Evolutionary conservation across 2,888 invertebrate species (phyloP), one percentile per base, ranked within the genome.

Genomic region (Epirrhoe tristata): DNA sequence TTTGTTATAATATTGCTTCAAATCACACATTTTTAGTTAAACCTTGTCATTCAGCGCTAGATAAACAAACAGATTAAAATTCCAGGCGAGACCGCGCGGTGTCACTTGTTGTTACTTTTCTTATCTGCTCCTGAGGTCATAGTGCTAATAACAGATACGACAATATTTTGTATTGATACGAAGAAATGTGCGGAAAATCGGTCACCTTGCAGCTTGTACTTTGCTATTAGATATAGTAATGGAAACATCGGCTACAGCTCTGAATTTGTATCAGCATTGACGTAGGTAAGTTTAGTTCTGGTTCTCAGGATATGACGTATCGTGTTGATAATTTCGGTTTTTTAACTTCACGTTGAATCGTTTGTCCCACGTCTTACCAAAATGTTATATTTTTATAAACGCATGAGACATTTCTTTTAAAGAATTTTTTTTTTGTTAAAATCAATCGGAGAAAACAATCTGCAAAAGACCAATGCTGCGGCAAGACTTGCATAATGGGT

Each of bases 11-110:
- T 39, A 39, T 8, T 39, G 10, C 39, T 10, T 39, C n/a, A n/a
- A n/a, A n/a, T n/a, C 8, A 39, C 8, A 39, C 10, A 10, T 39
- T 39, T 3, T 10, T 7, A 39, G 34, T 34, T 7, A 34, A 34
- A 34, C 34, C 34, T 43, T 43, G n/a, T 43, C 10, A 10, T 43
- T 43, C 6, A 43, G 43, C 24, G 24, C 24, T 43, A 43, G 8
- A 12, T 48, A 48, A 16, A 14, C 16, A 48, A 16, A 48, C 16
- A 48, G 14, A 16, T 48, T 48, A 16, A 48, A 48, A 48, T 14
- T 16, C 48, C 16, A 14, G 14, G 59, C 72, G 73, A 72, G 69
- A 71, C 74, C 63, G 58, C 73, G 59, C 55, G 58, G 71, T 69
- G 63, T 59, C 60, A 52, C 31, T 50, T 59, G 50, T 58, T 17